Conservation (phyloP, 2,888 invertebrate genomes). For the Steinernema carpocapsae region DNA sequence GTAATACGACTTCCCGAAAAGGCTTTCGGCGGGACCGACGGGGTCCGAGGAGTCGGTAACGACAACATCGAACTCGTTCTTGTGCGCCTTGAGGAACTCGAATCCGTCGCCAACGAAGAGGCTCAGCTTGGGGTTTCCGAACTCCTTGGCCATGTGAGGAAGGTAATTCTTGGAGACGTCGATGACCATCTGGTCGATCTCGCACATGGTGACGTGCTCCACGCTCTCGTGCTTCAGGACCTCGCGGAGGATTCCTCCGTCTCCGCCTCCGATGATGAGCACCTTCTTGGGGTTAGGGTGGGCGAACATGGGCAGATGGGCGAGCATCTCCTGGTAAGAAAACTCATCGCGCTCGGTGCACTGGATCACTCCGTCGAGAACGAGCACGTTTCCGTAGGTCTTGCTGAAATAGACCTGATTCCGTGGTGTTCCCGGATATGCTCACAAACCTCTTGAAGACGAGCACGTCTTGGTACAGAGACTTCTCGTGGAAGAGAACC, state of each 20-base stretch:
- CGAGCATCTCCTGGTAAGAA: constrained; percentile 91
- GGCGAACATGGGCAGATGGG: constrained; percentile 87
- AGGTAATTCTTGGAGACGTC: constrained; percentile 86
- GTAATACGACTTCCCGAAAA: constrained; percentile 84
- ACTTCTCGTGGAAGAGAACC: constrained; percentile 80
- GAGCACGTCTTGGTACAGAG: constrained; percentile 83
- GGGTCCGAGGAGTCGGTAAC: constrained; percentile 99
- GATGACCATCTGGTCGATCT: constrained; percentile 90
- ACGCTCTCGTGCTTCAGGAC: constrained; percentile 90
- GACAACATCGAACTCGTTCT: constrained; percentile 87
- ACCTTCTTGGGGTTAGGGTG: constrained; percentile 88
- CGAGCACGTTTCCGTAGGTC: constrained; percentile 83
- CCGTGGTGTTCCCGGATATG: background rate
- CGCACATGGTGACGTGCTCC: constrained; percentile 85
- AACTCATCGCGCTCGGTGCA: constrained; percentile 95
- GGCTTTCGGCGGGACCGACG: constrained; percentile 80
- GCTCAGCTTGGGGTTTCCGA: constrained; percentile 81
- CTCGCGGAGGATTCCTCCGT: constrained; percentile 95
- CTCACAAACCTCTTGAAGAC: constrained; percentile 78
- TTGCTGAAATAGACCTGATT: constrained; percentile 72
- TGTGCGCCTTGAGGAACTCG: constrained; percentile 85
- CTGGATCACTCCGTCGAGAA: constrained; percentile 94
- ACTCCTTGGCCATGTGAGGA: constrained; percentile 88
- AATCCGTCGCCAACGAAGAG: constrained; percentile 90
- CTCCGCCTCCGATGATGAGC: constrained; percentile 94